phyloP scores from a whole-genome alignment of 2,797 vertebrate genomes.

The Agapornis canus region DNA sequence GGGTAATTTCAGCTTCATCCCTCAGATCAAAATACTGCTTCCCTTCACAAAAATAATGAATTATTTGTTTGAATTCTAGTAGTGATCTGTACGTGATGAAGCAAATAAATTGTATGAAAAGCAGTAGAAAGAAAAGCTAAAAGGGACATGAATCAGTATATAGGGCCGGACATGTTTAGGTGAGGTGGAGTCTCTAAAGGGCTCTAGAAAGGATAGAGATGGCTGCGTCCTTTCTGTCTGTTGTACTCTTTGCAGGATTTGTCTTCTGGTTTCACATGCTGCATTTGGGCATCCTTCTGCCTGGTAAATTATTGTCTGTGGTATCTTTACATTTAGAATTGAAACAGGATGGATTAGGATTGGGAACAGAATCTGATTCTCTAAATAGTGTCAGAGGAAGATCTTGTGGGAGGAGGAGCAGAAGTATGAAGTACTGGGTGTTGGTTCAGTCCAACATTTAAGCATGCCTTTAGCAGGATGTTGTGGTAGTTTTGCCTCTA shows the following conservation, averaged over 20 bases:
- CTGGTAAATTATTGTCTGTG: background rate
- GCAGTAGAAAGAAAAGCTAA: rapidly evolving
- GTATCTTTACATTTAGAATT: background rate
- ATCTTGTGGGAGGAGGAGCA: background rate
- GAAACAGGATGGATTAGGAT: background rate
- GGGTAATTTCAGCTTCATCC: background rate
- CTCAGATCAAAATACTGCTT: background rate
- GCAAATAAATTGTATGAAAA: background rate
- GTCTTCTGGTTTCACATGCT: background rate
- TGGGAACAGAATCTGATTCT: background rate
- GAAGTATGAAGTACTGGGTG: background rate
- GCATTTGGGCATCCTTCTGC: rapidly evolving
- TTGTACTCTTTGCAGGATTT: background rate
- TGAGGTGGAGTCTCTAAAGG: background rate
- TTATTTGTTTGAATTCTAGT: background rate
- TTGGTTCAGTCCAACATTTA: background rate
- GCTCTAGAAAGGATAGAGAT: background rate
- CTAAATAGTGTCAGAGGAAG: background rate
- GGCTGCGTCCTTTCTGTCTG: background rate
- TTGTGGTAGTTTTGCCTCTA: background rate
- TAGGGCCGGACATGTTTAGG: background rate
- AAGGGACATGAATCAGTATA: background rate
- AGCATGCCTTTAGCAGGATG: background rate
- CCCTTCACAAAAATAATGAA: background rate
- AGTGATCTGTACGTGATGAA: background rate